Evolutionary conservation across 2,888 invertebrate genomes (phyloP).

Genomic region (Acronicta alni): DNA sequence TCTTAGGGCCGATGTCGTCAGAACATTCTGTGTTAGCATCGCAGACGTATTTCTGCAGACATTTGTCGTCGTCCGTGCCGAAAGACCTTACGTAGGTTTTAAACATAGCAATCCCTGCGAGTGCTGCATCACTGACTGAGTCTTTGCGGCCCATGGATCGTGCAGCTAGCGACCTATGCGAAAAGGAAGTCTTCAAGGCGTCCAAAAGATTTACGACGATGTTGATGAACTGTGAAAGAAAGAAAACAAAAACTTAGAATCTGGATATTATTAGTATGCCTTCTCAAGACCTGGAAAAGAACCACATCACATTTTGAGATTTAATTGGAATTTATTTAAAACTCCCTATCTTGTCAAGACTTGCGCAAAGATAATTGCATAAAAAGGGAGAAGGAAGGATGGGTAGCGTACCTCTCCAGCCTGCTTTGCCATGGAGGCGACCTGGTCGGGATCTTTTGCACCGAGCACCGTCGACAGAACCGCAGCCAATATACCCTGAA

Average conservation of each 20-base stretch:
- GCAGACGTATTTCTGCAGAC: conserved; percentile 96
- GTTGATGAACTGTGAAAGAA: conserved; percentile 93
- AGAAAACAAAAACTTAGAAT: conserved; percentile 8
- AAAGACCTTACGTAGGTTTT: conserved; percentile 96
- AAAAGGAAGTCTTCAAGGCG: conserved; percentile 97
- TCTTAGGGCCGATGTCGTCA: conserved; percentile 93
- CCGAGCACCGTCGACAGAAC: conserved; percentile 97
- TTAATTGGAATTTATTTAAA: conserved; percentile 2
- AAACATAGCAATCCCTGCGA: conserved; percentile 96
- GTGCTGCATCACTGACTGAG: conserved; percentile 96
- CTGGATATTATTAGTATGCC: neutral
- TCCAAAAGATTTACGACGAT: conserved; percentile 97
- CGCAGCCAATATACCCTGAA: conserved; percentile 97
- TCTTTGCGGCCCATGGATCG: conserved; percentile 96
- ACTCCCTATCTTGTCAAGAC: conserved; percentile 13
- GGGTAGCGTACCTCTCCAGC: conserved; percentile 96
- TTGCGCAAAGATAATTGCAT: conserved; percentile 43
- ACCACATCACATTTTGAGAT: conserved; percentile 1
- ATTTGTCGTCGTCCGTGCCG: conserved; percentile 93
- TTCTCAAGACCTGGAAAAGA: conserved; percentile 16
- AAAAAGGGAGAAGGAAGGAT: conserved; percentile 80
- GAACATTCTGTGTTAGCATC: conserved; percentile 97
- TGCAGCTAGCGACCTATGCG: conserved; percentile 95
- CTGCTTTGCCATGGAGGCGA: conserved; percentile 98
- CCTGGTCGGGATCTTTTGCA: conserved; percentile 97